Base-by-base conservation (phyloP, 2,888 invertebrate species). In the Ptilodon capucinus region DNA sequence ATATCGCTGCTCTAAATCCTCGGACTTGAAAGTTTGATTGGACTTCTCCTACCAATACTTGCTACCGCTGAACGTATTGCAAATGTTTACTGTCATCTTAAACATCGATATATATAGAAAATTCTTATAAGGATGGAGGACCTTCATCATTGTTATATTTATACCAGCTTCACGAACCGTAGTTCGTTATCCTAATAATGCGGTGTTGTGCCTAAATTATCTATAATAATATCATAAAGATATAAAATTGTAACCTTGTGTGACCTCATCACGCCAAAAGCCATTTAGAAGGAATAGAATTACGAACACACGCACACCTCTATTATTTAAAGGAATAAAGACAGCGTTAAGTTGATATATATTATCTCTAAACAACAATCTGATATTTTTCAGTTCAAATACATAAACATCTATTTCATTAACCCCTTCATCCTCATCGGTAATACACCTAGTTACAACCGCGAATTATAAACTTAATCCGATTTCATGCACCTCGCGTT, bases 11-110 rank as follows among this genome's bases (percentile, higher is more conserved):
- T 68, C 64, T 66, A 76, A 80, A 71, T 73, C 75, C 69, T 55
- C 43, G 65, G 76, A 67, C 77, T 75, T 71, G 68, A 71, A 79
- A 80, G 71, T 79, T 81, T 81, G 79, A 79, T 81, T 77, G 70
- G 71, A 76, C 61, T 66, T 67, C 64, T 60, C 61, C 49, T 58
- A 36, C n/a, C n/a, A n/a, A n/a, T n/a, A 36, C 44, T 54, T 42
- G 54, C 57, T 40, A 42, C 45, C 39, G 52, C n/a, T 13, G 57
- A 54, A 61, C 63, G 61, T 68, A 63, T 70, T 70, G 67, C 75
- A 70, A 74, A 74, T 74, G 71, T 76, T 74, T 75, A 76, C 60
- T 69, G 54, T 53, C 44, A 57, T 64, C 64, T 73, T 70, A 67
- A 56, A 48, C 50, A 55, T 28, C n/a, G n/a, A 11, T 7, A 8